A percentile compares a stretch with the other conserved stretches of the same genome.
Evolutionary conservation across 37 sponge, comb jelly and placozoan genomes (phyloP).

Genomic region (Bolinopsis microptera): DNA sequence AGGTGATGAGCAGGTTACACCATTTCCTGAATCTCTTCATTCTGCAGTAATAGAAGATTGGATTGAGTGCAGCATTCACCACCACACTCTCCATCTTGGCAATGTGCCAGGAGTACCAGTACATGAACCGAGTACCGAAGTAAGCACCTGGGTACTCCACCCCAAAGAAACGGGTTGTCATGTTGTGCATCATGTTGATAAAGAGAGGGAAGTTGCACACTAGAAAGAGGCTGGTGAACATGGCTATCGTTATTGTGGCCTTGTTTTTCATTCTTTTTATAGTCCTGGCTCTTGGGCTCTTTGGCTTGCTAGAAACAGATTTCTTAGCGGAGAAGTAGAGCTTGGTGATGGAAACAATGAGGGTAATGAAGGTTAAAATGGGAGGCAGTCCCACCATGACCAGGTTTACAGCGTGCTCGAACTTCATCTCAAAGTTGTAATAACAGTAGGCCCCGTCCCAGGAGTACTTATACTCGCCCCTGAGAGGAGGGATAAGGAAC

Average conservation of each 20-base stretch:
- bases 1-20: background rate
- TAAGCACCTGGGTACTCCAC: conserved; percentile 23
- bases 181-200: conserved; percentile 40
- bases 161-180: conserved; percentile 9
- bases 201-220: conserved; percentile 40
- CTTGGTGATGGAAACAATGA: conserved; percentile 17
- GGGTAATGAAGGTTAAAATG: conserved; percentile 2
- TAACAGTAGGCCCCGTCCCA: conserved; percentile 64
- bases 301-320: background rate
- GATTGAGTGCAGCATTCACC: conserved; percentile 42
- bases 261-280: background rate
- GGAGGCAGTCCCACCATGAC: conserved; percentile 36
- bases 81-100: conserved; percentile 61
- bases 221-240: conserved; percentile 54
- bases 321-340: background rate
- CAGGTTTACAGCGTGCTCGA: conserved; percentile 22
- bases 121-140: conserved; percentile 61
- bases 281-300: background rate
- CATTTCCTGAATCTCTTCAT: conserved; percentile 50
- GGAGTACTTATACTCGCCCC: conserved; percentile 28
- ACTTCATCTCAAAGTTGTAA: conserved; percentile 41
- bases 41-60: conserved; percentile 15
- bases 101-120: conserved; percentile 63
- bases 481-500: background rate
- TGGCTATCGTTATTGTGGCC: conserved; percentile 50